Evolutionary conservation across 2,113 vertebrate species (phyloP).

Genomic region (Archilochus colubris): DNA sequence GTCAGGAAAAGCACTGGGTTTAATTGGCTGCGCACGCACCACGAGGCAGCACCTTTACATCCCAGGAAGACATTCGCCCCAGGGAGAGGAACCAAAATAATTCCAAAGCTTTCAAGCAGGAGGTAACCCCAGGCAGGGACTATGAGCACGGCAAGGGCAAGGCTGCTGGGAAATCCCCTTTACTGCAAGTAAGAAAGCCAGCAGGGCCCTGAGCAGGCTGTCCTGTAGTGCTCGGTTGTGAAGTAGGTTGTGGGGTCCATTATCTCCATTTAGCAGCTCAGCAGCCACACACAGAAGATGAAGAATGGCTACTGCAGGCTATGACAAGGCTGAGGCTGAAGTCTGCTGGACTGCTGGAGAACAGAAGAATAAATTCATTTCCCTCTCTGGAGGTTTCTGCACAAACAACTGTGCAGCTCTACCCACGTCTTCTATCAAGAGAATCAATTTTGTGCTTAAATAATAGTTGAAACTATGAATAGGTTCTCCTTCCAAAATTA

Average conservation of each 20-base stretch:
- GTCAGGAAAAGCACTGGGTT: conserved; percentile 25
- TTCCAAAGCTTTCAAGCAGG: fast-evolving
- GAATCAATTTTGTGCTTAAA: conserved; percentile 7
- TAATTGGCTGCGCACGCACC: conserved; percentile 23
- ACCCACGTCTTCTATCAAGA: background rate
- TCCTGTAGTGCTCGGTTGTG: background rate
- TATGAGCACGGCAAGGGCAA: background rate
- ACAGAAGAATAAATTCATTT: conserved; percentile 3
- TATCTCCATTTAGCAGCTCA: conserved; percentile 37
- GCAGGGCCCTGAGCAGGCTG: background rate
- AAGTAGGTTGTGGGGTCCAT: conserved; percentile 18
- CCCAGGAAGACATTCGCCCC: background rate
- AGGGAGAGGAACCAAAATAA: background rate
- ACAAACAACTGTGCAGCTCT: conserved; percentile 3
- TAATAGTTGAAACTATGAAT: background rate
- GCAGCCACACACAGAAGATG: background rate
- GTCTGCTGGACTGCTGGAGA: background rate
- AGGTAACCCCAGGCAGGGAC: background rate
- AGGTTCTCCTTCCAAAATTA: conserved; percentile 23
- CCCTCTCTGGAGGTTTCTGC: conserved; percentile 8
- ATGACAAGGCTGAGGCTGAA: conserved; percentile 1
- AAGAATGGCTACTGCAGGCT: background rate
- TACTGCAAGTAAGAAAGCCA: background rate
- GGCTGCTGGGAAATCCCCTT: background rate
- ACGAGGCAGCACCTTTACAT: background rate